Evolutionary conservation across 2,797 vertebrate genomes (phyloP).

Genomic region (Pogoniulus pusillus): DNA sequence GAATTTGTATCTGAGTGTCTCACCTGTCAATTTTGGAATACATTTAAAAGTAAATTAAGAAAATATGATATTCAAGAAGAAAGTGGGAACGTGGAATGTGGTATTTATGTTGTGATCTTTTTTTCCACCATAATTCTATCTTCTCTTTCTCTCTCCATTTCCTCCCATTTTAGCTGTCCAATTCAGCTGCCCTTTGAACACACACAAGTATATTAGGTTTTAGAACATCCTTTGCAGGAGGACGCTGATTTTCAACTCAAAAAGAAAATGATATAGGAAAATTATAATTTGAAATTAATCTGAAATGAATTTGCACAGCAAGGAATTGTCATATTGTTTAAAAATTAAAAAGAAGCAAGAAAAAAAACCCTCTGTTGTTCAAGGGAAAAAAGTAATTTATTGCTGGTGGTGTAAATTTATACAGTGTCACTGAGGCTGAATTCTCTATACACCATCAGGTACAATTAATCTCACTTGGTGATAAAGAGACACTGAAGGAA

Average conservation of each 20-base stretch:
- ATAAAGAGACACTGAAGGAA: background rate
- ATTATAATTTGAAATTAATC: background rate
- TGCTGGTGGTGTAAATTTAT: background rate
- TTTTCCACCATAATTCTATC: too few species aligned
- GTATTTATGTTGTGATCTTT: background rate
- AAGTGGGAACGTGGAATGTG: background rate
- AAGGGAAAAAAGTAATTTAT: background rate
- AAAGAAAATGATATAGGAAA: background rate
- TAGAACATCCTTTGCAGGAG: background rate
- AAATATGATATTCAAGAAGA: background rate
- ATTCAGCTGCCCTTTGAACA: background rate
- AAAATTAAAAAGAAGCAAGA: background rate
- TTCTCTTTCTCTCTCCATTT: background rate
- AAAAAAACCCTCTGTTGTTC: background rate
- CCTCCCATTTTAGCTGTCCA: background rate
- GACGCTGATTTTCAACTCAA: background rate
- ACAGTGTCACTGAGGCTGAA: background rate
- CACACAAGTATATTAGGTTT: background rate
- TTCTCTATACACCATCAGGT: background rate
- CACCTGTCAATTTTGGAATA: background rate
- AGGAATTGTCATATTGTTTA: background rate
- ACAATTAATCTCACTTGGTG: background rate
- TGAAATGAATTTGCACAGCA: background rate
- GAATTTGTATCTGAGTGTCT: background rate
- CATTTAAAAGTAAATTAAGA: background rate